phyloP scores from a whole-genome alignment of 2,113 vertebrate species.

The Psittacus erithacus region DNA sequence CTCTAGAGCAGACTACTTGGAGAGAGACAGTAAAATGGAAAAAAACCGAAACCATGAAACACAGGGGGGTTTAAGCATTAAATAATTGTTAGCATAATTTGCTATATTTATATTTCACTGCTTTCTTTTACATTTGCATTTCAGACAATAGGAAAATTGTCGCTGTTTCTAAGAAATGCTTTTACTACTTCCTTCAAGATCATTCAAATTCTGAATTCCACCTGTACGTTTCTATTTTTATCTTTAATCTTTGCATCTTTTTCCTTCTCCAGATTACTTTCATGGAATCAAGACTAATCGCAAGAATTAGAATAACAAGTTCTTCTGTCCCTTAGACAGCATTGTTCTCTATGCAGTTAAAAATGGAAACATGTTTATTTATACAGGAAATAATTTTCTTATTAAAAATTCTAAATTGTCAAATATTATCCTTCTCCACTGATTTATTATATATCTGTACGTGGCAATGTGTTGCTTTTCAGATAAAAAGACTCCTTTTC shows the following conservation, averaged over 20 bases:
- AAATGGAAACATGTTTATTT: not conserved
- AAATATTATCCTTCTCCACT: not conserved
- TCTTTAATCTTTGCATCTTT: not conserved
- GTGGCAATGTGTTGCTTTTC: not conserved
- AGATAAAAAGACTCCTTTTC: not conserved
- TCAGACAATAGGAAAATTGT: not conserved
- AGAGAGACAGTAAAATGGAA: not conserved
- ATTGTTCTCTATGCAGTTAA: not conserved
- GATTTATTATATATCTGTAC: not conserved
- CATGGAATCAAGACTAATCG: not conserved
- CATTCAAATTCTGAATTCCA: not conserved
- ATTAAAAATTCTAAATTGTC: not conserved
- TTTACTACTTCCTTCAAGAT: not conserved
- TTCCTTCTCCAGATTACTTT: not conserved
- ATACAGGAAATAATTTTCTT: not conserved
- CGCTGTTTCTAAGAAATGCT: not conserved
- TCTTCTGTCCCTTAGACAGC: not conserved
- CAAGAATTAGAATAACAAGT: not conserved
- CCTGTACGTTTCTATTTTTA: not conserved
- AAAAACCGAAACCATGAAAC: not conserved
- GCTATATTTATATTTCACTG: not conserved
- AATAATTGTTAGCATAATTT: not conserved
- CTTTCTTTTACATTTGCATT: not conserved
- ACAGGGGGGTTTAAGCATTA: not conserved
- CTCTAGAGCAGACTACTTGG: not conserved